Base-by-base conservation (phyloP, 2,888 invertebrate species). In the Leptinotarsa haldemani region DNA sequence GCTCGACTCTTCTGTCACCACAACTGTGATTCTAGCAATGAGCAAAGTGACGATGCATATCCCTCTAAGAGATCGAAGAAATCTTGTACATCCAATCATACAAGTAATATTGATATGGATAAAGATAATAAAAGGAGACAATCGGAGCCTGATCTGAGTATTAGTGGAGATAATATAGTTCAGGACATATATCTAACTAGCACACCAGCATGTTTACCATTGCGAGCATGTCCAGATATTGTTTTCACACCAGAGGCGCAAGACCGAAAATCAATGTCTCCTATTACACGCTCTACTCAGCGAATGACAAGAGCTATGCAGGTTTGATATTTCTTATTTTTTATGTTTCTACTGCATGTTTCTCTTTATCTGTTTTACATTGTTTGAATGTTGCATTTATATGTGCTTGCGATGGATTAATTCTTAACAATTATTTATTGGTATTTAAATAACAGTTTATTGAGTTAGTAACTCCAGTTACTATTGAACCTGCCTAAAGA, bases 261-360 rank as follows among this genome's bases (percentile, higher is more conserved):
- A 77, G 90, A 91, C 75, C 90, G 94, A 80, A 93, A 93, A 56
- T 95, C 95, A 53, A 95, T 96, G 94, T 95, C 95, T 16, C 96
- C 96, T 1, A 95, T 96, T 71, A 95, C 95, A 0, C 93, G 95
- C 81, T 95, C 95, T 0, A 93, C 96, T 25, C 94, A 95, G 86
- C 92, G 94, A 86, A 92, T 96, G 92, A 93, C 94, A 1, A 94
- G 94, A 86, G 93, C 95, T 47, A 95, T 96, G 95, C 95, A 96
- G 94, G 95, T 95, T 75, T 20, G 61, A 15, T 25, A 15, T 16
- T n/a, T 40, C 4, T 15, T n/a, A 40, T 61, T 22, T 61, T 48
- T 65, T 50, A 22, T 63, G 52, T 40, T 69, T 65, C 89, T 87
- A 74, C 56, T 72, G 30, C 50, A 46, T 30, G 56, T 76, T 65